Conservation (phyloP, 2,113 vertebrate genomes). For the Seriola aureovittata region DNA sequence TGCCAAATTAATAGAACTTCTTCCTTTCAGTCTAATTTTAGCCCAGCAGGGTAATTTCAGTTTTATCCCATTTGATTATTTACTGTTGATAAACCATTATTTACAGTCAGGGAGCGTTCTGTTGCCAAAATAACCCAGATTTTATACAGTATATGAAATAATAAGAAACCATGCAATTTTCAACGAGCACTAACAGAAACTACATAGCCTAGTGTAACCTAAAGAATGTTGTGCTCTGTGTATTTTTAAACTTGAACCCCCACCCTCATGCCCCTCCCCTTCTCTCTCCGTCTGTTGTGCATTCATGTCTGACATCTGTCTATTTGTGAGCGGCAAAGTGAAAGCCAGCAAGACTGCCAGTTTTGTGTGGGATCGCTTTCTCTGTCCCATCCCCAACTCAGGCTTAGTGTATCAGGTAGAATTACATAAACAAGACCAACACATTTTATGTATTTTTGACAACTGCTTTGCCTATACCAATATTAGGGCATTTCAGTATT, state of each 20-base stretch:
- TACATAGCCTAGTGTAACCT: conserved; percentile 29
- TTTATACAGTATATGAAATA: background rate
- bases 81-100: background rate
- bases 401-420: conserved; percentile 31
- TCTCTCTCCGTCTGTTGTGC: conserved; percentile 71
- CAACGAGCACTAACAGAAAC: background rate
- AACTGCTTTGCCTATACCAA: background rate
- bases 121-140: background rate
- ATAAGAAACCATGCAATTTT: background rate
- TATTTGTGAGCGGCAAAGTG: conserved; percentile 72
- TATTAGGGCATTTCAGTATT: background rate
- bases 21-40: background rate
- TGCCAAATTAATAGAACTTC: background rate
- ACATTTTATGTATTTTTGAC: background rate
- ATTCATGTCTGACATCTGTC: conserved; percentile 83
- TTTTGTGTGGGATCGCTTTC: conserved; percentile 79
- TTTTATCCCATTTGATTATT: conserved; percentile 1
- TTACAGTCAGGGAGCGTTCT: background rate
- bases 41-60: background rate
- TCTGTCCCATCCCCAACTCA: conserved; percentile 74
- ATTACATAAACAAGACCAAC: conserved; percentile 16
- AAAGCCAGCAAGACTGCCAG: conserved; percentile 71
- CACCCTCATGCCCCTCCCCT: conserved; percentile 41
- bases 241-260: conserved; percentile 79
- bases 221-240: conserved; percentile 61